Percentiles rank a stretch among this genome's conserved stretches.
These are phyloP conservation scores for Leptinotarsa peninsularis DNA, from an alignment of 2,888 invertebrate genomes.

Conservation along the genomic window DNA sequence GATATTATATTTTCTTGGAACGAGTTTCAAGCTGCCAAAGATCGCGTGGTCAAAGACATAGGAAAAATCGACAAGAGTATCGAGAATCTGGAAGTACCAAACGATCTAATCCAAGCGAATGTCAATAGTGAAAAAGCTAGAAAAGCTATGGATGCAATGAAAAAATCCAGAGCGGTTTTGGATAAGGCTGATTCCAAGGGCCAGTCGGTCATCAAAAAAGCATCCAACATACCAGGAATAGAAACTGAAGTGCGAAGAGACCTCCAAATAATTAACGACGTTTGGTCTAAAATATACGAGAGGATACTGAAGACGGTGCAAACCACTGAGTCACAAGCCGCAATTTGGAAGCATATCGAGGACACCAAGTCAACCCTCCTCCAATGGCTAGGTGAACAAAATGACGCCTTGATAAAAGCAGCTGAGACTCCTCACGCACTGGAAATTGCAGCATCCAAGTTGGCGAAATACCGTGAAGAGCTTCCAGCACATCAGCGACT, in stretches of 20 bases:
- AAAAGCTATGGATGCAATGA: slow-evolving; percentile 79
- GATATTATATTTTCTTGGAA: slow-evolving; percentile 80
- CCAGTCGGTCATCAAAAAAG: slow-evolving; percentile 77
- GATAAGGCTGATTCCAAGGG: slow-evolving; percentile 85
- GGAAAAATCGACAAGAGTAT: slow-evolving; percentile 76
- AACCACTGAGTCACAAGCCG: slow-evolving; percentile 86
- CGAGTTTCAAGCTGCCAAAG: slow-evolving; percentile 79
- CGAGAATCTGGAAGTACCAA: slow-evolving; percentile 75
- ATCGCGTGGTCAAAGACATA: slow-evolving; percentile 78
- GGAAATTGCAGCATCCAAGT: slow-evolving; percentile 81
- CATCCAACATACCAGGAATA: slow-evolving; percentile 76
- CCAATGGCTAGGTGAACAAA: slow-evolving; percentile 87
- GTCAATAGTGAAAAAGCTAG: slow-evolving; percentile 80
- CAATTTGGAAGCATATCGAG: slow-evolving; percentile 94
- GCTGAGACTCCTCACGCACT: slow-evolving; percentile 83
- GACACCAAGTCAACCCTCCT: slow-evolving; percentile 85
- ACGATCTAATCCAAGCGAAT: slow-evolving; percentile 79
- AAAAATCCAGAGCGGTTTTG: slow-evolving; percentile 79
- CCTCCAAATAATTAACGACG: slow-evolving; percentile 73
- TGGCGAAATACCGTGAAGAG: slow-evolving; percentile 88
- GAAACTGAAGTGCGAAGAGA: slow-evolving; percentile 73
- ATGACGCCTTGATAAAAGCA: slow-evolving; percentile 80
- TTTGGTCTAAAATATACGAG: slow-evolving; percentile 80
- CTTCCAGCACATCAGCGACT: slow-evolving; percentile 82
- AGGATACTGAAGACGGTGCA: slow-evolving; percentile 80